Conservation (phyloP, 2,888 invertebrate genomes). For the Scelioninae gen. 2 region DNA sequence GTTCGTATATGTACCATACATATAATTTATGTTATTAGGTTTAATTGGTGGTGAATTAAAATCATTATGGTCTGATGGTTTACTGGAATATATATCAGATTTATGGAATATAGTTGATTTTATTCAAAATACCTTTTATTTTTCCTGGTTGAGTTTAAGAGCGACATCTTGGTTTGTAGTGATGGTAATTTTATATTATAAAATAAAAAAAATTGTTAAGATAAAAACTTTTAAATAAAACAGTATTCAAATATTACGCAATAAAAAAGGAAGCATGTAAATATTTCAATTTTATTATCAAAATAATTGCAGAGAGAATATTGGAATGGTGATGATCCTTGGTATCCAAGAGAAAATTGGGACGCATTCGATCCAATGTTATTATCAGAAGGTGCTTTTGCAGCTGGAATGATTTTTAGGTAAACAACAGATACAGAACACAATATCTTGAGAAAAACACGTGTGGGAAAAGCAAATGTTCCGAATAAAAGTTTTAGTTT, state of each 20-base stretch:
- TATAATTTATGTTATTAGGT: conserved; percentile 78
- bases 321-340: conserved; percentile 83
- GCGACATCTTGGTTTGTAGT: conserved; percentile 92
- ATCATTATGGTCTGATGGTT: conserved; percentile 92
- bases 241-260: too few relatives aligned
- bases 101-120: conserved; percentile 99
- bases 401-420: conserved; percentile 97
- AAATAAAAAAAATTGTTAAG: too few relatives aligned
- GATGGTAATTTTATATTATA: conserved; percentile 80
- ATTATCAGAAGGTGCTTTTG: conserved; percentile 94
- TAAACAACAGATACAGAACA: too few relatives aligned
- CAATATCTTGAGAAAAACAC: too few relatives aligned
- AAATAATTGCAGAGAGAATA: conserved; percentile 79
- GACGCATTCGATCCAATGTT: conserved; percentile 97
- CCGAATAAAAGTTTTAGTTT: too few relatives aligned
- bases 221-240: too few relatives aligned
- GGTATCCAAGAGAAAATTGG: conserved; percentile 93
- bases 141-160: conserved; percentile 93
- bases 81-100: conserved; percentile 94
- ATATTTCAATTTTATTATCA: neutral
- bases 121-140: conserved; percentile 96
- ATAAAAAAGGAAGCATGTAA: too few relatives aligned
- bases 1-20: too few relatives aligned
- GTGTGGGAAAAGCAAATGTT: too few relatives aligned
- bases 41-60: conserved; percentile 96